Evolutionary conservation across 2,797 vertebrate genomes (phyloP).

Genomic region (Peromyscus attwateri): DNA sequence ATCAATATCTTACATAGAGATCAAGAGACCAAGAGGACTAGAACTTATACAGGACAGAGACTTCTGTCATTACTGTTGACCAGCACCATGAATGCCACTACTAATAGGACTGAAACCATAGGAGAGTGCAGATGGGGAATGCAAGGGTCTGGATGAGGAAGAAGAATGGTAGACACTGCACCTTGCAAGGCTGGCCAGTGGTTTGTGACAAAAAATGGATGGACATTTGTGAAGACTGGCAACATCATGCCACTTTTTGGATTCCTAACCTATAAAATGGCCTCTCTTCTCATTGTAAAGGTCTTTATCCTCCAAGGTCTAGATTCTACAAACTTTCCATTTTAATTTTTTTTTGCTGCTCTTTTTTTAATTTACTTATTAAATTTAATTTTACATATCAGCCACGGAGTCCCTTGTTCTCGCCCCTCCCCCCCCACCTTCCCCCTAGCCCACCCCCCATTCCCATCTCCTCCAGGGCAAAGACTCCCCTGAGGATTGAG

Average conservation of each 20-base stretch:
- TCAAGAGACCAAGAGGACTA: background rate
- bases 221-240: background rate
- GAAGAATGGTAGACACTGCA: fast-evolving
- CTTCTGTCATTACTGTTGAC: background rate
- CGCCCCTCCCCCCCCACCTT: too few species aligned
- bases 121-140: background rate
- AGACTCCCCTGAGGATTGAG: too few species aligned
- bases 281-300: background rate
- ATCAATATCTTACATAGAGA: background rate
- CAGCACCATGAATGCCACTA: fast-evolving
- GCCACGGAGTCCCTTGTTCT: too few species aligned
- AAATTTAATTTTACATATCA: too few species aligned
- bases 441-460: too few species aligned
- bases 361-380: too few species aligned
- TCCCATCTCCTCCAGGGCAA: too few species aligned
- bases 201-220: background rate
- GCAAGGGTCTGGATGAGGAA: background rate
- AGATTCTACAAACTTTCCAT: background rate
- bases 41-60: background rate
- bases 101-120: background rate
- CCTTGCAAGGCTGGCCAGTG: background rate
- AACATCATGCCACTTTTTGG: background rate
- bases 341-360: too few species aligned
- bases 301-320: background rate
- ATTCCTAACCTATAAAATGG: background rate